Percentiles rank a stretch among this genome's conserved stretches.
phyloP scores from a whole-genome alignment of 2,113 vertebrate genomes.

The Pseudopipra pipra region DNA sequence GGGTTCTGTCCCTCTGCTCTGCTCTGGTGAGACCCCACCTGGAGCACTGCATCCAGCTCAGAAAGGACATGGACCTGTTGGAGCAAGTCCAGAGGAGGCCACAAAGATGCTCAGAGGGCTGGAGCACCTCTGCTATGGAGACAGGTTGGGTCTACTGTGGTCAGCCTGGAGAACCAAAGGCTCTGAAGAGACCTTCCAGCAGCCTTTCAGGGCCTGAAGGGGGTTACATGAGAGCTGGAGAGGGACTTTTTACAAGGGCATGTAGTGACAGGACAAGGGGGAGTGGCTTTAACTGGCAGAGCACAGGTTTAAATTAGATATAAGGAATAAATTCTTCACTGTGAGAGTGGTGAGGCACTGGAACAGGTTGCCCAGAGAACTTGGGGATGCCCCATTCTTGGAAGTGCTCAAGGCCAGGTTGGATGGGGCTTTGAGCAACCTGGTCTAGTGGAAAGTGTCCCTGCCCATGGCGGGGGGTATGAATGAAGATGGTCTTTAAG shows the following conservation, averaged over 20 bases:
- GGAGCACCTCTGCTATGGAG: background rate
- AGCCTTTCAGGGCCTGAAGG: background rate
- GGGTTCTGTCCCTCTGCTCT: background rate
- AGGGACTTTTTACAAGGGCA: background rate
- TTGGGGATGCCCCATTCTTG: background rate
- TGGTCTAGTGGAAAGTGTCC: background rate
- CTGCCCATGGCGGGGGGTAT: background rate
- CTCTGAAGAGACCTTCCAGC: background rate
- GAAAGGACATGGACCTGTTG: background rate
- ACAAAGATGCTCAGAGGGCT: background rate
- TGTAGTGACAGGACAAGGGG: background rate
- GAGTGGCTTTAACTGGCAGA: background rate
- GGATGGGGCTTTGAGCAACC: background rate
- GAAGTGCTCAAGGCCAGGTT: background rate
- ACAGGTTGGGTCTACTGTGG: background rate
- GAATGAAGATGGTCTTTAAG: background rate
- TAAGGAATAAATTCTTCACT: background rate
- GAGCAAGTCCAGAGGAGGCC: background rate
- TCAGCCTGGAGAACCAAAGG: background rate
- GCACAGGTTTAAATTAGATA: background rate
- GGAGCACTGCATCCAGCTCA: background rate
- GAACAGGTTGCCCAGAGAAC: background rate
- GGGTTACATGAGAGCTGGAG: background rate
- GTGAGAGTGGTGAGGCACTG: background rate
- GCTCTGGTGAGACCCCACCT: background rate